Base-by-base conservation (phyloP, 2,797 vertebrate genomes). In the Sebastes vulpes region DNA sequence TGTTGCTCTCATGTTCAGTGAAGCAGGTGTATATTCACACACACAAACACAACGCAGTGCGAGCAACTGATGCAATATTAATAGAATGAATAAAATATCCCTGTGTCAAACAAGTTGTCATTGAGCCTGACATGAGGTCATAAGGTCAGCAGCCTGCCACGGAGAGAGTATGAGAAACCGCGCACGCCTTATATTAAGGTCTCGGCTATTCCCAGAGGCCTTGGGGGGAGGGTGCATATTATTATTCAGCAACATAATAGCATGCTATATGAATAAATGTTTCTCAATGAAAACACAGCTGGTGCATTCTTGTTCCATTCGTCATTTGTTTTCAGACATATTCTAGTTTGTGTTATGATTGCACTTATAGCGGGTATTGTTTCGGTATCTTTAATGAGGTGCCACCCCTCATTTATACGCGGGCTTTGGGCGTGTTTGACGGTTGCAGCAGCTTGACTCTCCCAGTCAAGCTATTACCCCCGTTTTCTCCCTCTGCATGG, bases 51-150 rank as follows among this genome's bases (percentile, higher is more conserved):
- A 28, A 69, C 63, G 32, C 65, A 65, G 65, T 54, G 74, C 52
- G 42, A 82, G 64, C 42, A 61, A 76, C 64, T 84, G 65, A 88
- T 92, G 84, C 73, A 89, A 84, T 86, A 84, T 90, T 91, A 92
- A 92, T 89, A 89, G 58, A 85, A 86, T 90, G 80, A 91, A 93
- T 90, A 89, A 88, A 92, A 89, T 88, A 91, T 88, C 72, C 48
- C 32, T 1, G 29, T 61, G 76, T 94, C 82, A 77, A 85, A 86
- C 77, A 79, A 67, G 85, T 86, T 90, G 83, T 91, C 87, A 87
- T 83, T 87, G 84, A 74, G 72, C 38, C 81, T 86, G 92, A 92
- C 89, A 82, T 31, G 79, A 84, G 87, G 89, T 86, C 88, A 74
- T 79, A 42, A 64, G 89, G 92, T 93, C 86, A 89, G 78, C 48